phyloP scores from a whole-genome alignment of 2,888 invertebrate species.

The Villa cingulata region DNA sequence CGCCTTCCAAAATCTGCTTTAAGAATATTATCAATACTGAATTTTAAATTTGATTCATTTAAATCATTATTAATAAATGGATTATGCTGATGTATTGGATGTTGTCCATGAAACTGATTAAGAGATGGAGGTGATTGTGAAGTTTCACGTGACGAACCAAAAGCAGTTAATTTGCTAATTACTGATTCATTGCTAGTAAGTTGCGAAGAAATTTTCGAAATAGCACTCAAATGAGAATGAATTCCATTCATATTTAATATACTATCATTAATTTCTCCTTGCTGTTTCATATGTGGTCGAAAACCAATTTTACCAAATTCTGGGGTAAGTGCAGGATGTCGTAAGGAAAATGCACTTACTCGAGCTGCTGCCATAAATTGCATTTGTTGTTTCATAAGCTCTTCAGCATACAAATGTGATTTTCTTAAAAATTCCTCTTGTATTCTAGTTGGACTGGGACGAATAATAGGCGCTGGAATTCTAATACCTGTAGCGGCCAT shows the following conservation, averaged over 20 bases:
- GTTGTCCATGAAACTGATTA: slow-evolving; percentile 16
- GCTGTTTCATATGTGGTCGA: slow-evolving; percentile 14
- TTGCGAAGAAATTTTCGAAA: slow-evolving; percentile 44
- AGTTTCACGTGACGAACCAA: slow-evolving; percentile 18
- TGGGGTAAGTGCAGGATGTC: slow-evolving; percentile 12
- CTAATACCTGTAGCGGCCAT: slow-evolving; percentile 19
- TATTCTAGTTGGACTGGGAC: slow-evolving; percentile 24
- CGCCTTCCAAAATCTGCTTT: slow-evolving; percentile 71
- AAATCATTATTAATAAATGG: slow-evolving; percentile 29
- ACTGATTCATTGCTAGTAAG: slow-evolving; percentile 24
- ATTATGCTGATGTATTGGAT: slow-evolving; percentile 27
- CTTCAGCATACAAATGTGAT: slow-evolving; percentile 35
- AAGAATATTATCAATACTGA: slow-evolving; percentile 76
- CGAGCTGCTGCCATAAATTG: slow-evolving; percentile 35
- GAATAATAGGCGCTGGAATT: slow-evolving; percentile 18
- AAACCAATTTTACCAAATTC: slow-evolving; percentile 15
- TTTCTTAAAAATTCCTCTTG: slow-evolving; percentile 36
- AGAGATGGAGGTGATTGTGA: slow-evolving; percentile 14
- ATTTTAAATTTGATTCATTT: slow-evolving; percentile 52
- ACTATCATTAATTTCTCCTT: slow-evolving; percentile 13
- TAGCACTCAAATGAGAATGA: slow-evolving; percentile 53
- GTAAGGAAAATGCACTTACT: slow-evolving; percentile 28
- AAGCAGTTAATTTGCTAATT: slow-evolving; percentile 28
- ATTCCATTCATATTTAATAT: slow-evolving; percentile 38
- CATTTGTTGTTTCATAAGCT: slow-evolving; percentile 37